phyloP scores from a whole-genome alignment of 2,797 vertebrate genomes.

The Sebastes reedi region DNA sequence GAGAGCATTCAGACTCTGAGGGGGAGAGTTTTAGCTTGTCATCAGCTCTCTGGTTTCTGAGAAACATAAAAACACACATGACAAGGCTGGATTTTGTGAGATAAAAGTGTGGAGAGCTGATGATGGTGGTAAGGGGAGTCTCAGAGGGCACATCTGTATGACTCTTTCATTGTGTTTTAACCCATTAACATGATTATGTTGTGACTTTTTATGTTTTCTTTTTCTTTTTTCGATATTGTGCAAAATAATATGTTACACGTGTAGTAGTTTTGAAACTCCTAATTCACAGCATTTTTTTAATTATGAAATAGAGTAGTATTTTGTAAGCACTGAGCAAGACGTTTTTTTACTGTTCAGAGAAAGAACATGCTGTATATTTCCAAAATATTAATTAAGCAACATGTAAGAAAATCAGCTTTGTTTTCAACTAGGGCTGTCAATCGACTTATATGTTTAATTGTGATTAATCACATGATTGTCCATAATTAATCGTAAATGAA shows the following conservation, averaged over 20 bases:
- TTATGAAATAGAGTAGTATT: background rate
- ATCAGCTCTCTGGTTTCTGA: constrained; percentile 2
- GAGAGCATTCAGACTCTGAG: constrained; percentile 2
- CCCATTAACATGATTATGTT: background rate
- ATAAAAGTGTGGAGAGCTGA: background rate
- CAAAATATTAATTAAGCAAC: background rate
- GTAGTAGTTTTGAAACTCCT: background rate
- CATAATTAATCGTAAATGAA: no score
- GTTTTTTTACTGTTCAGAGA: background rate
- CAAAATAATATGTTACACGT: background rate
- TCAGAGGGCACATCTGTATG: background rate
- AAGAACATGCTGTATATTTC: background rate
- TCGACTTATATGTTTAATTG: no score
- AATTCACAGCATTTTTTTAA: background rate
- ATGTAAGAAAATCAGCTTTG: background rate
- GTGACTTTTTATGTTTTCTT: background rate
- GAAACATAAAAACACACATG: constrained; percentile 4
- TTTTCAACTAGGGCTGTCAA: background rate
- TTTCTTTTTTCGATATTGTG: background rate
- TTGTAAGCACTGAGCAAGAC: background rate
- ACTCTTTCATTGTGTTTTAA: background rate
- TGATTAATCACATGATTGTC: no score
- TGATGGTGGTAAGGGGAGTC: background rate
- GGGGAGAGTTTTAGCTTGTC: background rate
- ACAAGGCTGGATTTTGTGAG: background rate